Percentiles rank a stretch among this genome's conserved stretches.
Conservation (phyloP, 2,797 vertebrate species). For the Mareca penelope region DNA sequence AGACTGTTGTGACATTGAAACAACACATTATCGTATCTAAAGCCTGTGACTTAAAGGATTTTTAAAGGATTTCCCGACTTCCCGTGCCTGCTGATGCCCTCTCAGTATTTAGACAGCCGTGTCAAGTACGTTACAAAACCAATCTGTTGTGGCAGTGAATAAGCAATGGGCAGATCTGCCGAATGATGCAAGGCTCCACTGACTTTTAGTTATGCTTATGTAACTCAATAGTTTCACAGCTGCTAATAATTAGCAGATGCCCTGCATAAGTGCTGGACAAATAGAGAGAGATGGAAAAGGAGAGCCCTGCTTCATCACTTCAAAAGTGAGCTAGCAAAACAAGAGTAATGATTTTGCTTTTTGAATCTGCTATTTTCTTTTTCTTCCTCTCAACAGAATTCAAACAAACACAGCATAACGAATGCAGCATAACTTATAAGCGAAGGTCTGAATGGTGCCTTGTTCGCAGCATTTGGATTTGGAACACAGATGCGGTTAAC, state of each 20-base stretch:
- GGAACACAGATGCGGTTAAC: constrained; percentile 64
- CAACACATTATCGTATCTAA: background rate
- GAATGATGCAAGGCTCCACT: constrained; percentile 58
- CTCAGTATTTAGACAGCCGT: constrained; percentile 5
- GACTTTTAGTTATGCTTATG: constrained; percentile 70
- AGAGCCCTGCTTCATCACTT: constrained; percentile 42
- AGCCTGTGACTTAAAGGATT: constrained; percentile 45
- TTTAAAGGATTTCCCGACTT: constrained; percentile 52
- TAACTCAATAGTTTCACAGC: constrained; percentile 71
- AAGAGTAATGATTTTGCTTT: background rate
- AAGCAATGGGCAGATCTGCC: constrained; percentile 37
- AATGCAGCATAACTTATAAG: constrained; percentile 58
- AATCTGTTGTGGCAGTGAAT: constrained; percentile 41
- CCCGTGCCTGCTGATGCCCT: constrained; percentile 6
- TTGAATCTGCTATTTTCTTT: constrained; percentile 46
- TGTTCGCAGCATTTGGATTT: constrained; percentile 61
- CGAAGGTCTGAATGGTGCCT: constrained; percentile 69
- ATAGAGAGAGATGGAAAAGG: constrained; percentile 3
- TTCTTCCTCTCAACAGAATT: constrained; percentile 43
- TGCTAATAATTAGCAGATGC: constrained; percentile 76
- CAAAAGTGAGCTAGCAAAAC: constrained; percentile 49
- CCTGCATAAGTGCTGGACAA: constrained; percentile 36
- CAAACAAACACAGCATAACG: background rate
- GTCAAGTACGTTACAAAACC: constrained; percentile 51
- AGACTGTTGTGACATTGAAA: constrained; percentile 2